Evolutionary conservation across 2,797 vertebrate species (phyloP).

Genomic region (Artibeus jamaicensis): DNA sequence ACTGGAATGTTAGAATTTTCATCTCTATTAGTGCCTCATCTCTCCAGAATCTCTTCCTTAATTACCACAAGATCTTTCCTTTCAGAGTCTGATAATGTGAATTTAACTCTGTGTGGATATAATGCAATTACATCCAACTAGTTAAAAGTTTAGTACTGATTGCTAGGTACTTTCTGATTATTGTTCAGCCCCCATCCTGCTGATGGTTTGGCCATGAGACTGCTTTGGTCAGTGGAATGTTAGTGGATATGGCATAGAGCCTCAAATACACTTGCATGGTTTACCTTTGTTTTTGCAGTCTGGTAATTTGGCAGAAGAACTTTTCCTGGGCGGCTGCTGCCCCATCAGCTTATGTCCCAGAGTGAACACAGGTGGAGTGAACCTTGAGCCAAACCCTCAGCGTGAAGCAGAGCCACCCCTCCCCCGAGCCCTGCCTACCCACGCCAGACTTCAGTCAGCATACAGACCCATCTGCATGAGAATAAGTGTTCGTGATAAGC

Average conservation of each 20-base stretch:
- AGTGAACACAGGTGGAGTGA: background rate
- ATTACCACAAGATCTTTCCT: background rate
- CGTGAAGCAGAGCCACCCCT: background rate
- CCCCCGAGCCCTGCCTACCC: background rate
- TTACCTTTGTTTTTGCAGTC: background rate
- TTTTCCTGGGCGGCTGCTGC: background rate
- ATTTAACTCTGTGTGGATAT: background rate
- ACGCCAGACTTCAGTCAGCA: background rate
- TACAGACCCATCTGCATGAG: background rate
- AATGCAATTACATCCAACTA: background rate
- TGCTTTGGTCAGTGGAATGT: background rate
- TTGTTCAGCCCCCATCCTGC: background rate
- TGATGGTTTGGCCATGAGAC: background rate
- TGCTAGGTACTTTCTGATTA: background rate
- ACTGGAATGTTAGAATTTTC: constrained; percentile 42
- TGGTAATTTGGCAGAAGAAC: background rate
- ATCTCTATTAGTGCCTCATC: background rate
- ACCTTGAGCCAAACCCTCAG: background rate
- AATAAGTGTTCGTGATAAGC: background rate
- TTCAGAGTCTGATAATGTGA: background rate
- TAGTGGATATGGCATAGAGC: background rate
- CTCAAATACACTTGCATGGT: background rate
- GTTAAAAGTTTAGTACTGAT: background rate
- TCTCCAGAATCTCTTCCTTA: constrained; percentile 9
- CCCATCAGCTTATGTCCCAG: background rate